Evolutionary conservation across 2,797 vertebrate genomes (phyloP), one percentile per base, ranked within the genome.

Genomic region (Cryptoprocta ferox): DNA sequence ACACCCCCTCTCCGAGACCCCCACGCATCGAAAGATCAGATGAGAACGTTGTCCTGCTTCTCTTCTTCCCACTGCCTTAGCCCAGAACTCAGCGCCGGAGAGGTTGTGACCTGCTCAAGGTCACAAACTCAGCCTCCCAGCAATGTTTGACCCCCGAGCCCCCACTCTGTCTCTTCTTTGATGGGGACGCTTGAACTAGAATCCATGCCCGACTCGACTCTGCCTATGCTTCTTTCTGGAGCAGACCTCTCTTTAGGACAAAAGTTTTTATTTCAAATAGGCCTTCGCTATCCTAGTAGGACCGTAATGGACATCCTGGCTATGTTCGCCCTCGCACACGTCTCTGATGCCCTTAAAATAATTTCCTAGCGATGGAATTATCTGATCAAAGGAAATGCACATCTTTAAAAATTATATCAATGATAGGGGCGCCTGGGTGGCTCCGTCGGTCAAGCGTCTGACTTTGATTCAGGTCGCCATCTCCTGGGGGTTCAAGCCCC

Each of bases 181-280:
- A 18, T 15, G 16, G 59, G 39, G 63, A 87, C 19, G 10, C 39
- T 32, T n/a, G 45, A 32, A 37, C 37, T 3, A 16, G 53, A 30
- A 88, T 13, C 50, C 0, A 3, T 21, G 16, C 1, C 0, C 0
- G 0, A 1, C 32, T 26, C 1, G 1, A 2, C 66, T 9, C 12
- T 2, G 50, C n/a, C 18, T 18, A 0, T 19, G 2, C 26, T 65
- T 26, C 42, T 39, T 37, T 6, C 0, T 0, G 16, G 19, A 66
- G 45, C 71, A 50, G 6, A 28, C 24, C 15, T 35, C 39, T 39
- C 56, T 65, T 48, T 18, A 35, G 80, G 50, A 45, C 35, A 13
- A 32, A n/a, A 32, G 16, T 59, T 32, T 8, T 12, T 53, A 70
- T 78, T 32, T 50, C 14, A 26, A 18, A 3, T 6, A 5, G 37